Conservation (phyloP, 1,140 invertebrate species). For the Ostrea edulis region DNA sequence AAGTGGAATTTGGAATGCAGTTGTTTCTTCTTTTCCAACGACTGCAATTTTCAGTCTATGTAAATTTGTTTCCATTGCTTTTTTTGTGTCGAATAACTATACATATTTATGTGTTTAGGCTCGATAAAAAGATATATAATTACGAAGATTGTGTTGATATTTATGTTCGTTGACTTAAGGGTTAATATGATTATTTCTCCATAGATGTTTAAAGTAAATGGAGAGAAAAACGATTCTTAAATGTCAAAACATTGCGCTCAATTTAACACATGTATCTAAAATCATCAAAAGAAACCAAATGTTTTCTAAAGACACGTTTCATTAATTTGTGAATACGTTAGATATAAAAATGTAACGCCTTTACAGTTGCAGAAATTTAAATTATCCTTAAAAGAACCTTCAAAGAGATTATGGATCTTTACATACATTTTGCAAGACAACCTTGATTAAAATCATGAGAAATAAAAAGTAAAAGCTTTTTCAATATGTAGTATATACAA, state of each 20-base stretch:
- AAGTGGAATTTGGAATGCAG: neutral
- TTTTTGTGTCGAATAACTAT: neutral
- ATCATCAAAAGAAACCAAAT: conserved; percentile 22
- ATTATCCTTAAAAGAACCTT: neutral
- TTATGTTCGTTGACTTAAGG: conserved; percentile 12
- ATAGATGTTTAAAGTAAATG: conserved; percentile 2
- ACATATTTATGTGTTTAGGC: neutral
- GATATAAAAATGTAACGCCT: conserved; percentile 14
- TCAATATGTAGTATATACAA: no score
- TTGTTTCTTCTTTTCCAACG: neutral
- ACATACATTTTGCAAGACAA: neutral
- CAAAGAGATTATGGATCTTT: neutral
- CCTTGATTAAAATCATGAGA: neutral
- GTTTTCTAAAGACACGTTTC: neutral
- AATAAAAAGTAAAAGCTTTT: no score
- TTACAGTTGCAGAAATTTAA: neutral
- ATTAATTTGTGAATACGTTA: conserved; percentile 6
- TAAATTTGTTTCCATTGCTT: neutral
- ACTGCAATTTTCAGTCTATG: neutral
- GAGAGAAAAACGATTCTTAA: conserved; percentile 17
- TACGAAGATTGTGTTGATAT: neutral
- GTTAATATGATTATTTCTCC: conserved; percentile 23
- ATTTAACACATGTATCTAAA: conserved; percentile 33
- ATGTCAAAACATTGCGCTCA: conserved; percentile 23
- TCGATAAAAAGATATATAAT: neutral